Percentiles rank a stretch among this genome's conserved stretches.
Conservation (phyloP, 2,797 vertebrate genomes). For the Remorina albescens region DNA sequence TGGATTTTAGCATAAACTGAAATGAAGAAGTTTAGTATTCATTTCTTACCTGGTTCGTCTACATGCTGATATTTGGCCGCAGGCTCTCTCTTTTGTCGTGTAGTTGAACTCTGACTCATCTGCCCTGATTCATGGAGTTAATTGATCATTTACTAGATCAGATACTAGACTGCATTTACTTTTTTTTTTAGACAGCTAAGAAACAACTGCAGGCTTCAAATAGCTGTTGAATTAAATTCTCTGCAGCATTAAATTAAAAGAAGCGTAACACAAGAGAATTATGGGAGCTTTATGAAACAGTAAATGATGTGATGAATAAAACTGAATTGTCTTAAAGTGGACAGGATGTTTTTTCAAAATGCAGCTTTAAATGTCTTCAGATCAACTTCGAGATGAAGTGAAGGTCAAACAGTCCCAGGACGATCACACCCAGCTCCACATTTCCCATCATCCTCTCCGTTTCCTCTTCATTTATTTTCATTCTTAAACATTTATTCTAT, state of each 20-base stretch:
- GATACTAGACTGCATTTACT: no score
- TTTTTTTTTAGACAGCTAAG: no score
- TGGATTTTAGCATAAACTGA: no score
- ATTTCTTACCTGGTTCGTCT: no score
- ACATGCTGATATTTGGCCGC: no score
- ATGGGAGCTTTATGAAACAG: not conserved
- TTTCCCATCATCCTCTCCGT: constrained; percentile 9
- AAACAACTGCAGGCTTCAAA: not conserved
- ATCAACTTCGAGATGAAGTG: not conserved
- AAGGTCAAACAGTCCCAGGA: not conserved
- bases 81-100: not conserved
- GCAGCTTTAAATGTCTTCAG: not conserved
- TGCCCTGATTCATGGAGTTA: no score
- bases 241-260: not conserved
- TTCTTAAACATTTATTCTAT: not conserved
- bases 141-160: no score
- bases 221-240: no score
- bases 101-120: not conserved
- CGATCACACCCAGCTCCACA: no score
- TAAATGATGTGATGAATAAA: not conserved
- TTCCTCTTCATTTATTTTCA: not conserved
- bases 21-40: no score
- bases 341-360: not conserved
- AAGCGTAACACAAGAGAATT: not conserved
- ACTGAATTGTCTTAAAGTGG: not conserved